Conservation (phyloP, 2,888 invertebrate species). For the Drosophila borealis region DNA sequence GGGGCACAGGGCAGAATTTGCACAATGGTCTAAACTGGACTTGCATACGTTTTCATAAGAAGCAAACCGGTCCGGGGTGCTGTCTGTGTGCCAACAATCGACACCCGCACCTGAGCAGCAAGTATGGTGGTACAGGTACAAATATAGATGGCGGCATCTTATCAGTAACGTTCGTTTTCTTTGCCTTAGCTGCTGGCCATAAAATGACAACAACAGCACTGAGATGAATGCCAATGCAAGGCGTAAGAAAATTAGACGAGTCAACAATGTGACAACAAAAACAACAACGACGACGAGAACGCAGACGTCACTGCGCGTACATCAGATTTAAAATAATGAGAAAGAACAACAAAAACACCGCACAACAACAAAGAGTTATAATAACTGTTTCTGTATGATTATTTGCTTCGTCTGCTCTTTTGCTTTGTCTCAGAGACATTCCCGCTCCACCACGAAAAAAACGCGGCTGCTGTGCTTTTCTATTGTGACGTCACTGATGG, state of each 20-base stretch:
- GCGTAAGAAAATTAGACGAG: conserved; percentile 30
- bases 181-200: conserved; percentile 50
- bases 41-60: conserved; percentile 39
- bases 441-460: conserved; percentile 34
- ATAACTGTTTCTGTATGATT: conserved; percentile 31
- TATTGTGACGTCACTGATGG: conserved; percentile 75
- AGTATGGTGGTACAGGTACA: conserved; percentile 21
- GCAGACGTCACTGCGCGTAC: conserved; percentile 46
- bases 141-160: conserved; percentile 45
- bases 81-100: conserved; percentile 39
- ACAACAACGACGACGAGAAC: conserved; percentile 15
- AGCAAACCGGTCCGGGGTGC: conserved; percentile 53
- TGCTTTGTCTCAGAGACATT: conserved; percentile 35
- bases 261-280: conserved; percentile 16
- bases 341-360: background rate
- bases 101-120: conserved; percentile 56
- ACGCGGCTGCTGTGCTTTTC: conserved; percentile 62
- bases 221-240: conserved; percentile 59
- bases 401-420: conserved; percentile 28
- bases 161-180: conserved; percentile 67
- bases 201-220: conserved; percentile 50
- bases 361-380: conserved; percentile 9
- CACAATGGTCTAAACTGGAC: conserved; percentile 43
- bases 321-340: conserved; percentile 3
- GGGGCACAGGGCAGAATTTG: conserved; percentile 12